A percentile compares a stretch with the other conserved stretches of the same genome.
Conservation (phyloP, 1,140 invertebrate species). For the Atopsyche davidsoni region DNA sequence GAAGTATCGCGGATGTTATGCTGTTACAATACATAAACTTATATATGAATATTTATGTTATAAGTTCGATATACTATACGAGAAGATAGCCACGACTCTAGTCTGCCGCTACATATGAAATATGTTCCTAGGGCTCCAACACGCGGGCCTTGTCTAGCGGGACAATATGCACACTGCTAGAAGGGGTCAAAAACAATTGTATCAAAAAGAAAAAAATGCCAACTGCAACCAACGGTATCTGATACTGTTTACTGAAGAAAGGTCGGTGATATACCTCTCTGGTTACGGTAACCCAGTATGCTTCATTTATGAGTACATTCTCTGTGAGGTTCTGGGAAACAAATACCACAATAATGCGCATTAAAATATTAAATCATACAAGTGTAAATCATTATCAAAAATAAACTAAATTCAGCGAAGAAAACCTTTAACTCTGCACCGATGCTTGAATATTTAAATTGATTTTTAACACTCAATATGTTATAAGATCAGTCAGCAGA, state of each 20-base stretch:
- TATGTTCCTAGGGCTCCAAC: conserved; percentile 25
- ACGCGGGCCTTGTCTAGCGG: conserved; percentile 30
- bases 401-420: too few species aligned
- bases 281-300: conserved; percentile 83
- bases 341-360: too few species aligned
- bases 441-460: too few species aligned
- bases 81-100: conserved; percentile 26
- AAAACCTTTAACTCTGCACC: too few species aligned
- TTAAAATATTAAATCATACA: too few species aligned
- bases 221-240: conserved; percentile 27
- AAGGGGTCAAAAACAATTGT: conserved; percentile 31
- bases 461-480: too few species aligned
- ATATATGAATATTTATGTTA: neutral
- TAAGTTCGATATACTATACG: neutral
- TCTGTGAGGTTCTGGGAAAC: conserved; percentile 83
- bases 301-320: conserved; percentile 88
- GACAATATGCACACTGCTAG: conserved; percentile 51
- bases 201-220: conserved; percentile 27
- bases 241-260: conserved; percentile 25
- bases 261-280: conserved; percentile 65
- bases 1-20: too few species aligned
- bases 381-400: too few species aligned
- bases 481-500: too few species aligned
- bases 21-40: neutral
- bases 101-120: conserved; percentile 26